Evolutionary conservation across 2,797 vertebrate species (phyloP).

Genomic region (Acipenser transmontanus): DNA sequence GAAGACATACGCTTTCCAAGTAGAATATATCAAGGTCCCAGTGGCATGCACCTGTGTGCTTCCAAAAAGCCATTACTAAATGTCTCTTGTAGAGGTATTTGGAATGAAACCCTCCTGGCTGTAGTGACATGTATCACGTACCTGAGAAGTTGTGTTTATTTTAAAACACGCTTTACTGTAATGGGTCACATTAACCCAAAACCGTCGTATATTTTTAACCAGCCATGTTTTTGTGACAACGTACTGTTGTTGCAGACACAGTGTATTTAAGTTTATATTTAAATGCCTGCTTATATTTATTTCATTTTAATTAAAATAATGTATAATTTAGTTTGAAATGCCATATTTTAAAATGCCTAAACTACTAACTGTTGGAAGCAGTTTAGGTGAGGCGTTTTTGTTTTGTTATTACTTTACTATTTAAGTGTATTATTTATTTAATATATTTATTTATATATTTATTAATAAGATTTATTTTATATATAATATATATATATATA

Average conservation of each 20-base stretch:
- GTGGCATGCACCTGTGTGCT: conserved; percentile 76
- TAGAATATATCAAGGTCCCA: conserved; percentile 44
- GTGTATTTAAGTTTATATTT: neutral
- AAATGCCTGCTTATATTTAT: conserved; percentile 15
- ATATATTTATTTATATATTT: no score
- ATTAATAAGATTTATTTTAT: no score
- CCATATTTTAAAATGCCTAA: no score
- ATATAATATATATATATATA: no score
- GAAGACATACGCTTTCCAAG: conserved; percentile 29
- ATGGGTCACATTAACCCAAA: conserved; percentile 17
- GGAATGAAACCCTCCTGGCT: conserved; percentile 2
- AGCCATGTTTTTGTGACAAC: conserved; percentile 23
- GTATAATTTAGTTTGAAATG: no score
- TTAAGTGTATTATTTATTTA: no score
- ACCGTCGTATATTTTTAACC: neutral
- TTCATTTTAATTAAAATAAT: conserved; percentile 16
- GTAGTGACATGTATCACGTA: conserved; percentile 32
- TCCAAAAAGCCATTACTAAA: conserved; percentile 19
- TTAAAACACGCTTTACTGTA: conserved; percentile 50
- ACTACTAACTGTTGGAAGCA: no score
- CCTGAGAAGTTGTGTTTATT: conserved; percentile 51
- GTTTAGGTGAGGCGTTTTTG: no score
- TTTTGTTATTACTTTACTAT: no score
- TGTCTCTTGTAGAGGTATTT: conserved; percentile 32
- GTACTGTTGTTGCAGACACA: no score